Base-by-base conservation (phyloP, 2,797 vertebrate genomes). In the Sternotherus odoratus region DNA sequence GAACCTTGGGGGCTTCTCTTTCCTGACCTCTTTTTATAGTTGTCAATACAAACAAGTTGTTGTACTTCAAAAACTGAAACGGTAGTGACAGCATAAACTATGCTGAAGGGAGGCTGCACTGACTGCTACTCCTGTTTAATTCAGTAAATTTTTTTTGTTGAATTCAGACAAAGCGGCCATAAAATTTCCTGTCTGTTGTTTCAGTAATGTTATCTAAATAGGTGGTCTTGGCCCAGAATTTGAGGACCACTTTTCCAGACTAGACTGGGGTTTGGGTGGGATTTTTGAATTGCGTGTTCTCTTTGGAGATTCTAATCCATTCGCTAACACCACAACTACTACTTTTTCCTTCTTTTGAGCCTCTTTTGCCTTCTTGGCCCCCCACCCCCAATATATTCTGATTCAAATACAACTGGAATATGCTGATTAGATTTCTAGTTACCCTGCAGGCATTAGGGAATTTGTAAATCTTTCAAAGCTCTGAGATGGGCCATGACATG, bases 371-470 rank as follows among this genome's bases (percentile, higher is more conserved):
- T 0, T 75, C 54, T 69, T 86, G 2, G 50, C 86, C 89, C 72
- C 85, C 57, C 90, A 80, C 66, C 89, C 49, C 33, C 60, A n/a
- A n/a, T 63, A n/a, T 63, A 63, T 72, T 39, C 39, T 72, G 39
- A 72, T 69, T 26, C 39, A 1, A 72, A 43, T 87, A 69, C 48
- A 24, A 80, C 92, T 83, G 46, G 93, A 96, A 77, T 84, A 79
- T 82, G 88, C 79, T 0, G 12, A 88, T 92, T 94, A 94, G 88
- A 94, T 92, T 95, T 96, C 88, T 93, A 8, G 86, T 95, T 94
- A 95, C 79, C 89, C 92, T 97, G 90, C 92, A 95, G 95, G 95
- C 95, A 89, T 11, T 79, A 72, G 91, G 92, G 92, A 96, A 96
- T 96, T 82, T 95, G 63, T 91, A 96, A 82, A 90, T 95, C 88